phyloP scores from a whole-genome alignment of 2,113 vertebrate genomes.

The Strix uralensis region DNA sequence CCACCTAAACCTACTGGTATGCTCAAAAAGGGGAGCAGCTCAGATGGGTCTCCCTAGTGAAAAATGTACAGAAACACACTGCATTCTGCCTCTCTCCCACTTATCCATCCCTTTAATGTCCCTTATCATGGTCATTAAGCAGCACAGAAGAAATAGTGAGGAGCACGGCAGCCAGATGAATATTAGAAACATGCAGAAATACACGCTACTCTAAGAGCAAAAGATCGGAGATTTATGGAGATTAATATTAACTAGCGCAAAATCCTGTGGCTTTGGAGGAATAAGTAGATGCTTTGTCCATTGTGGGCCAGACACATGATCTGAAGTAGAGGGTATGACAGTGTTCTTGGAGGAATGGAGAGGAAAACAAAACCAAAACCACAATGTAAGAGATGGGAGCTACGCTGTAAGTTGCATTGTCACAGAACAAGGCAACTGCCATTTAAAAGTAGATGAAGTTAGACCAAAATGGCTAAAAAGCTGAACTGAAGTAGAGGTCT shows the following conservation, averaged over 20 bases:
- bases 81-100: background rate
- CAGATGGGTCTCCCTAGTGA: background rate
- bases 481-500: background rate
- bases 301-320: background rate
- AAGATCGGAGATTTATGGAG: background rate
- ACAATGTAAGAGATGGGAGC: accelerated
- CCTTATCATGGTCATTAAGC: background rate
- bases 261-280: slow-evolving; percentile 36
- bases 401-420: background rate
- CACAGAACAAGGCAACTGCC: background rate
- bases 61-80: background rate
- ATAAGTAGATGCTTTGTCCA: slow-evolving; percentile 35
- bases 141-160: background rate
- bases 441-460: background rate
- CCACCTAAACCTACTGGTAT: background rate
- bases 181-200: background rate
- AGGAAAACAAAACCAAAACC: background rate
- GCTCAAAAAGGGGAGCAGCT: background rate
- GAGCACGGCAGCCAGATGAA: background rate
- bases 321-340: background rate
- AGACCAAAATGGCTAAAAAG: background rate
- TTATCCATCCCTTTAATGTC: background rate
- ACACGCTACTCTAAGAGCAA: background rate
- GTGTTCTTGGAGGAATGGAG: background rate
- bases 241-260: slow-evolving; percentile 41